Conservation (phyloP, 2,888 invertebrate genomes). For the Blastobasis lacticolella region DNA sequence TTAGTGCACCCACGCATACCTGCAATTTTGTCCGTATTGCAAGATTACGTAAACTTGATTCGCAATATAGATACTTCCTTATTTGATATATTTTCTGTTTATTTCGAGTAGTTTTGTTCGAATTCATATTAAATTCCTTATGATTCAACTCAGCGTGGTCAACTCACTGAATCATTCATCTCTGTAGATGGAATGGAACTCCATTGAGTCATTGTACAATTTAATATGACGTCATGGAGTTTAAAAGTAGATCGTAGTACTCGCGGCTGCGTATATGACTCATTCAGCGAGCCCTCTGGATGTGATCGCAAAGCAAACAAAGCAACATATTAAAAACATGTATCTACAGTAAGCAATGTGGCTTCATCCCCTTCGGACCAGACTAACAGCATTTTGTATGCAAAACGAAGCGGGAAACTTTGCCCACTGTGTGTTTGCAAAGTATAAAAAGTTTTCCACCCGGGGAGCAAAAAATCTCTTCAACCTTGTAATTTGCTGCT, state of each 20-base stretch:
- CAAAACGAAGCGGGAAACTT: conserved; percentile 34
- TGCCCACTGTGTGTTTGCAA: conserved; percentile 36
- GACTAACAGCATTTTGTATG: conserved; percentile 47
- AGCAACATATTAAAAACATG: conserved; percentile 7
- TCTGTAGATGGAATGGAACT: conserved; percentile 19
- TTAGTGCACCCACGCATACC: conserved; percentile 26
- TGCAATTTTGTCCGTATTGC: conserved; percentile 17
- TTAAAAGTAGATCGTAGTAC: conserved; percentile 30
- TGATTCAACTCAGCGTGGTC: too few relatives aligned
- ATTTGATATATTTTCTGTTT: too few relatives aligned
- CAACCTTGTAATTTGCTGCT: conserved; percentile 28
- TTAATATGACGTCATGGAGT: conserved; percentile 44
- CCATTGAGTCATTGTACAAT: conserved; percentile 40
- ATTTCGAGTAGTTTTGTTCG: too few relatives aligned
- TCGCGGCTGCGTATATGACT: conserved; percentile 33
- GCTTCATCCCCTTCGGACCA: conserved; percentile 30
- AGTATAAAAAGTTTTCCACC: conserved; percentile 36
- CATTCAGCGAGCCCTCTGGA: conserved; percentile 32
- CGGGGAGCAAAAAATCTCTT: conserved; percentile 30
- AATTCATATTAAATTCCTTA: too few relatives aligned
- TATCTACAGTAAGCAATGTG: conserved; percentile 16
- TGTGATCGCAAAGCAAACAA: conserved; percentile 7
- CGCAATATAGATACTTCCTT: too few relatives aligned
- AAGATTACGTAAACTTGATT: not conserved
- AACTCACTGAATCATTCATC: conserved; percentile 35